These are phyloP conservation scores for Archivesica marissinica DNA, from an alignment of 1,140 invertebrate genomes.

Conservation along the genomic window DNA sequence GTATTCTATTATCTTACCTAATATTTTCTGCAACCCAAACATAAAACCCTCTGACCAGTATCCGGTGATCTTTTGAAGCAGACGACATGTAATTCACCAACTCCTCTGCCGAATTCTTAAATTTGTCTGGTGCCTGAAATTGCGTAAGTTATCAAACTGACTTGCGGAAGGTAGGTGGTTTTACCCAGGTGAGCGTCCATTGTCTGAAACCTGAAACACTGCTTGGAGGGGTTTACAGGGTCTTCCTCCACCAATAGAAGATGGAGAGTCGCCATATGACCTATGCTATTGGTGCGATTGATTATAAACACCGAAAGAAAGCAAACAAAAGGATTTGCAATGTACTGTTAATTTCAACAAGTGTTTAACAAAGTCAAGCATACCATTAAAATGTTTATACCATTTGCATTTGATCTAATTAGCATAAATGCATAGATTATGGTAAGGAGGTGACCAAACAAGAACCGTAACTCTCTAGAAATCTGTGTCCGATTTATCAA, in stretches of 20 bases:
- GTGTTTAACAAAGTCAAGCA: neutral
- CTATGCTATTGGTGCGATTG: neutral
- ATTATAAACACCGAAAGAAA: neutral
- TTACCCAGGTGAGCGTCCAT: too few species aligned
- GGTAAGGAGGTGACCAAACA: too few species aligned
- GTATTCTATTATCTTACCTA: too few species aligned
- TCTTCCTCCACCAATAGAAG: too few species aligned
- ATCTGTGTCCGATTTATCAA: too few species aligned
- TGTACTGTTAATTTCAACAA: neutral
- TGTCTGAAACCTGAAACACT: too few species aligned
- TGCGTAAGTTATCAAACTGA: too few species aligned
- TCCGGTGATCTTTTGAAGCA: neutral
- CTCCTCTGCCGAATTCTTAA: conserved; percentile 28
- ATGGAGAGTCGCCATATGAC: too few species aligned
- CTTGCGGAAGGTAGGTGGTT: too few species aligned
- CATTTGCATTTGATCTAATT: neutral
- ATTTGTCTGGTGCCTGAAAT: conserved; percentile 5
- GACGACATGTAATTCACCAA: conserved; percentile 25
- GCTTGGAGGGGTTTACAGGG: neutral
- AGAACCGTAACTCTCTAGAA: too few species aligned
- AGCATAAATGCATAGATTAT: too few species aligned
- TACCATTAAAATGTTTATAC: neutral
- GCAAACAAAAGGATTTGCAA: neutral
- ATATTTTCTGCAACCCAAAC: conserved; percentile 50
- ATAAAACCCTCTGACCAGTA: conserved; percentile 42